These are phyloP conservation scores for Pseudomyrmex dendroicus DNA, from an alignment of 1,140 invertebrate species.

Conservation along the genomic window DNA sequence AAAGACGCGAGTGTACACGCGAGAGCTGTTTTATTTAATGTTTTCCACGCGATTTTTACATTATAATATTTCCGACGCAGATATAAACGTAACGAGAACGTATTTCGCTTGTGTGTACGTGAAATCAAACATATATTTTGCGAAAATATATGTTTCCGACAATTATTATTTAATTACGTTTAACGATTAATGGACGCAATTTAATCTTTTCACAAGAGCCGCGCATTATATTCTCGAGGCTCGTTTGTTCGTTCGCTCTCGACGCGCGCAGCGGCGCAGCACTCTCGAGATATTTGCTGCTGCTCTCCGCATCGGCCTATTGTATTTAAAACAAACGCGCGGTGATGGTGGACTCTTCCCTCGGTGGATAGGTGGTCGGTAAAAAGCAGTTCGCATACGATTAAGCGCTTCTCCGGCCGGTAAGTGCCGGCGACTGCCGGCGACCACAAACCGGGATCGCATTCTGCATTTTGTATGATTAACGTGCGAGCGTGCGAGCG, in stretches of 20 bases:
- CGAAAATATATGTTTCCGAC: background rate
- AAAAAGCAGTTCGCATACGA: constrained; percentile 36
- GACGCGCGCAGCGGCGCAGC: constrained; percentile 14
- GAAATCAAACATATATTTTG: background rate
- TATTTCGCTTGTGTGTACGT: background rate
- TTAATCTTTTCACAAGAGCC: constrained; percentile 25
- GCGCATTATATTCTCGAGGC: constrained; percentile 17
- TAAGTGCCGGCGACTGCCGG: constrained; percentile 42
- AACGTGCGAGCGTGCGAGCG: constrained; percentile 54
- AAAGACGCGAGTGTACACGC: constrained; percentile 1
- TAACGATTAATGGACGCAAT: constrained; percentile 55
- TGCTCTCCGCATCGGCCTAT: constrained; percentile 4
- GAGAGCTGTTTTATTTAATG: background rate
- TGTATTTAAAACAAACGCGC: constrained; percentile 34
- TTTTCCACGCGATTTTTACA: too few species aligned
- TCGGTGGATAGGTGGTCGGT: background rate
- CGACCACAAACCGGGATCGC: constrained; percentile 37
- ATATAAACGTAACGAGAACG: background rate
- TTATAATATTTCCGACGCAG: background rate
- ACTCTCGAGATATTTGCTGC: too few species aligned
- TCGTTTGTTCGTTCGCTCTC: constrained; percentile 16
- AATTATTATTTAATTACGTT: constrained; percentile 20
- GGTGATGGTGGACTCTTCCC: background rate
- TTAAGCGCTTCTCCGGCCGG: constrained; percentile 16
- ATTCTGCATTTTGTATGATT: constrained; percentile 61